phyloP scores from a whole-genome alignment of 2,888 invertebrate species.

The Cephus spinipes region DNA sequence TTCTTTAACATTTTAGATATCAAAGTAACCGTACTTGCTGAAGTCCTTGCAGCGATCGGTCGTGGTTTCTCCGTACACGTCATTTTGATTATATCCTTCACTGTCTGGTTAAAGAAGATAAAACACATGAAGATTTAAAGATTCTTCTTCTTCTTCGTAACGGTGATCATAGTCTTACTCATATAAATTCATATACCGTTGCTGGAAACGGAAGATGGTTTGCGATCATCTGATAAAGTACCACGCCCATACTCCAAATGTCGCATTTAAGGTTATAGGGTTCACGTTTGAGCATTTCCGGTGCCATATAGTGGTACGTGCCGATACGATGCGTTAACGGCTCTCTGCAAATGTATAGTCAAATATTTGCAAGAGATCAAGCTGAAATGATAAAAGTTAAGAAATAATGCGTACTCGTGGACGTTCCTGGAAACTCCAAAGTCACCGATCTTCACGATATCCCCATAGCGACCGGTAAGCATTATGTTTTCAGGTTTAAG shows the following conservation, averaged over 20 bases:
- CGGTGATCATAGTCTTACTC: not conserved
- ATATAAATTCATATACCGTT: constrained; percentile 20
- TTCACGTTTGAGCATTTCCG: constrained; percentile 83
- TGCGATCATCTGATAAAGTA: constrained; percentile 79
- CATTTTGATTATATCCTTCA: constrained; percentile 39
- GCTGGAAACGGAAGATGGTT: constrained; percentile 53
- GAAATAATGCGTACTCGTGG: constrained; percentile 39
- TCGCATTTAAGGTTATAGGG: constrained; percentile 85
- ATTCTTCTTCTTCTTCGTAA: not conserved
- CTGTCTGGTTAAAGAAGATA: not conserved
- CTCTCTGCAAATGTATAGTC: not conserved
- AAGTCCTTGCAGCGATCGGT: constrained; percentile 29
- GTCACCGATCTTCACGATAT: constrained; percentile 84
- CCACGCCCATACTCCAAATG: constrained; percentile 88
- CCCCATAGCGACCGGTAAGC: constrained; percentile 75
- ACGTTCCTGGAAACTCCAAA: constrained; percentile 85
- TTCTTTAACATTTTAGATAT: constrained; percentile 56
- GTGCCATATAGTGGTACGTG: constrained; percentile 80
- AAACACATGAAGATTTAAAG: not conserved
- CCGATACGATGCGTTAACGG: constrained; percentile 44
- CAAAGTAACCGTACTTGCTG: constrained; percentile 39
- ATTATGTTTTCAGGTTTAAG: constrained; percentile 89
- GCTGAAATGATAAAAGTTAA: not conserved
- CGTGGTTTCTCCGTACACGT: constrained; percentile 37
- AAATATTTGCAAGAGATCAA: not conserved